Evolutionary conservation across 2,888 invertebrate genomes (phyloP), one percentile per base, ranked within the genome.

Genomic region (Pandemis corylana): DNA sequence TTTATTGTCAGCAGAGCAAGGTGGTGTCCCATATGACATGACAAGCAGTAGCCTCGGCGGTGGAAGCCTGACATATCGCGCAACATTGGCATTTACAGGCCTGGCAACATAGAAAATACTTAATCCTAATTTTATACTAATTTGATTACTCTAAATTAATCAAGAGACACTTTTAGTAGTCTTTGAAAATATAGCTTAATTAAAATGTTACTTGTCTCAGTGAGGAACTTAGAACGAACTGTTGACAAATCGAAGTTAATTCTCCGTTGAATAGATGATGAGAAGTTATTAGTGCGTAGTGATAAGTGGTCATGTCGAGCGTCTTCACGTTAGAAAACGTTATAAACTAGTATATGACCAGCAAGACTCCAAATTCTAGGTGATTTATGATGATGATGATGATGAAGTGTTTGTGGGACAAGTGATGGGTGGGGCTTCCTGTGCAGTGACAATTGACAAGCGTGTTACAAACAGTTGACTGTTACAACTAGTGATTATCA

Each of bases 401-500:
- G 28, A 20, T 9, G 7, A 20, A 53, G 20, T 56, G 56, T 56
- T 56, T 56, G 20, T 59, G 12, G 10, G 59, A 59, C 41, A 9
- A 64, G 65, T 49, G 64, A 49, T 13, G 63, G 63, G 36, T 13
- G 49, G 49, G 65, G 65, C 49, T 49, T 65, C 28, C 28, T 20
- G 49, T 69, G 71, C 41, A 56, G 68, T 61, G 68, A 36, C 44
- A 63, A 68, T 9, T 36, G 28, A 36, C 28, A 2, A 36, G 20
- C 61, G 28, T 46, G 66, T 15, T 44, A 44, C 53, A 62, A 51
- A 41, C 46, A 13, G 15, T 64, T 44, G 62, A 36, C 28, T 2
- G 28, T 61, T 74, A 28, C 62, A 61, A 51, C 61, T 70, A 74
- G 74, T 74, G 74, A 69, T 59, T 59, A 59, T 66, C 46, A 42